Evolutionary conservation across 2,888 invertebrate species (phyloP).

Genomic region (Pachycephus smyrnensis): DNA sequence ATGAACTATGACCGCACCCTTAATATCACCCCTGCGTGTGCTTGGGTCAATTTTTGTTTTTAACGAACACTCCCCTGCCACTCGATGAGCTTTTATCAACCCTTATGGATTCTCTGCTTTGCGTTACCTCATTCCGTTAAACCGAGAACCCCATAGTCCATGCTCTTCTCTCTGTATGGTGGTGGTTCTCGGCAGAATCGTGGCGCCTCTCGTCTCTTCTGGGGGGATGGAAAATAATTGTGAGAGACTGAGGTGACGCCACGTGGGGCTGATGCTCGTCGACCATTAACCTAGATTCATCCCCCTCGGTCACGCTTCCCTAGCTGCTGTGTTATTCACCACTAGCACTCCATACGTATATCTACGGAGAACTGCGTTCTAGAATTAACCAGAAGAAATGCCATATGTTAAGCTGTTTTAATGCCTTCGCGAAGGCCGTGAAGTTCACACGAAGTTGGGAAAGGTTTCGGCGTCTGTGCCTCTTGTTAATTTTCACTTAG

Average conservation of each 20-base stretch:
- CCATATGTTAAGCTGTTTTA: background rate
- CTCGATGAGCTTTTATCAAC: background rate
- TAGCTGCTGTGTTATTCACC: background rate
- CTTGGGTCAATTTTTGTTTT: background rate
- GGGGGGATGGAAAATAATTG: background rate
- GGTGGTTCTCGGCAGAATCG: constrained; percentile 38
- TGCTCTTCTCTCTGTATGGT: constrained; percentile 14
- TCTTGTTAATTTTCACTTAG: background rate
- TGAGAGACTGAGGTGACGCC: background rate
- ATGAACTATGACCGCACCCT: background rate
- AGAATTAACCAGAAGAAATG: background rate
- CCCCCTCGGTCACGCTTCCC: background rate
- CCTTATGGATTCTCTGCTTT: background rate
- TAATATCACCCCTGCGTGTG: background rate
- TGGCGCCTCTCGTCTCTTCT: constrained; percentile 41
- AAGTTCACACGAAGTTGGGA: background rate
- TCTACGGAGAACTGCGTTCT: background rate
- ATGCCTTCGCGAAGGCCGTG: background rate
- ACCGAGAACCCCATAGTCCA: background rate
- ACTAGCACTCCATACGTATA: background rate
- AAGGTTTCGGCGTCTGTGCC: background rate
- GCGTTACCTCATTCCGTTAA: background rate
- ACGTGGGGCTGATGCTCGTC: constrained; percentile 18
- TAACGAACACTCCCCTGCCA: background rate
- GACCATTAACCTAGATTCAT: constrained; percentile 41